Evolutionary conservation across 2,797 vertebrate species (phyloP).

Genomic region (Rhinophrynus dorsalis): DNA sequence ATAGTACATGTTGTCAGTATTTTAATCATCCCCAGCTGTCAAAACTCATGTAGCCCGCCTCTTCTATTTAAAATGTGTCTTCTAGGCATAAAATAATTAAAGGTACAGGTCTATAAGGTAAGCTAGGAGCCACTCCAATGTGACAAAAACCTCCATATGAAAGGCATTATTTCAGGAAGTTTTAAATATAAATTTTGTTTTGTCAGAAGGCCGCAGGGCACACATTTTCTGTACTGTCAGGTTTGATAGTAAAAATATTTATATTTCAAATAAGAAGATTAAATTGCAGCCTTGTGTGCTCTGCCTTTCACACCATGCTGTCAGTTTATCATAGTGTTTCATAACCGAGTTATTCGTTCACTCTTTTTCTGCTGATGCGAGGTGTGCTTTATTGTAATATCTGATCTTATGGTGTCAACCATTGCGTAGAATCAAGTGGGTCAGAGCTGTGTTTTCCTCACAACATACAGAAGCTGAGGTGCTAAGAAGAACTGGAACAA

Average conservation of each 20-base stretch:
- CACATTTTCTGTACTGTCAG: conserved; percentile 97
- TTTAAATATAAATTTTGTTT: conserved; percentile 91
- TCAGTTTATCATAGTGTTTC: conserved; percentile 70
- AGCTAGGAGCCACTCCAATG: conserved; percentile 69
- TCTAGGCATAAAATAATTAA: conserved; percentile 99
- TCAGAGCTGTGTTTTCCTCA: conserved; percentile 45
- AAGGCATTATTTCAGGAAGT: conserved; percentile 96
- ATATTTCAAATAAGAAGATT: conserved; percentile 85
- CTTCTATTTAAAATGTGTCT: conserved; percentile 99
- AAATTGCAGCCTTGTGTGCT: conserved; percentile 77
- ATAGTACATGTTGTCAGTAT: conserved; percentile 93
- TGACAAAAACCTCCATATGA: conserved; percentile 82
- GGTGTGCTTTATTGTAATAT: conserved; percentile 73
- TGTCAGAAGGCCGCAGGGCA: conserved; percentile 97
- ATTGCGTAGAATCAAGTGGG: conserved; percentile 67
- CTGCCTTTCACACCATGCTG: conserved; percentile 68
- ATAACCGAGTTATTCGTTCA: conserved; percentile 48
- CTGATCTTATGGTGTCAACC: conserved; percentile 70
- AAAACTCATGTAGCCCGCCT: conserved; percentile 97
- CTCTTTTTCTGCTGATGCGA: conserved; percentile 66
- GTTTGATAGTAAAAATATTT: conserved; percentile 86
- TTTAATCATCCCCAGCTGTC: conserved; percentile 99
- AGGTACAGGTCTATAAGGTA: conserved; percentile 84
- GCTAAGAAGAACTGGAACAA: too few species aligned
- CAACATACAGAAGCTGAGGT: background rate